A percentile compares a stretch with the other conserved stretches of the same genome.
These are phyloP conservation scores for Exocentrus adspersus DNA, from an alignment of 2,888 invertebrate genomes.

Conservation along the genomic window DNA sequence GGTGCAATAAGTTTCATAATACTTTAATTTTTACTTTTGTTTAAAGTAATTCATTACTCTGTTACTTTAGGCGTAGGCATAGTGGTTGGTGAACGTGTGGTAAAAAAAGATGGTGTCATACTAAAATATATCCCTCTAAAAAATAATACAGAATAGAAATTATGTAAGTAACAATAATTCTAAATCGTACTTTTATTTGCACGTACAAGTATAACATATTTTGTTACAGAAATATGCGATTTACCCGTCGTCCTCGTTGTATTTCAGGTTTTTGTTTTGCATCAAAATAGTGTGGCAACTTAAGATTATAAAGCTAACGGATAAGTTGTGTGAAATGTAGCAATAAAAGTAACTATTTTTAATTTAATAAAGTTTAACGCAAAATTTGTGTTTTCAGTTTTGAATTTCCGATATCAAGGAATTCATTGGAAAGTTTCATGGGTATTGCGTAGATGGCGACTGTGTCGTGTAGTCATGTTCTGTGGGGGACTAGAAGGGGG, in stretches of 20 bases:
- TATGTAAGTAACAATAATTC: constrained; percentile 25
- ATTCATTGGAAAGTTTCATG: no score
- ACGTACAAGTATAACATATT: constrained; percentile 27
- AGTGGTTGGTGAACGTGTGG: constrained; percentile 28
- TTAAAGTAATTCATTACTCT: constrained; percentile 7
- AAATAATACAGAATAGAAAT: constrained; percentile 26
- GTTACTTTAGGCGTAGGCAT: neutral
- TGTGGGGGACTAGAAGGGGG: no score
- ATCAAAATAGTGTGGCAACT: constrained; percentile 29
- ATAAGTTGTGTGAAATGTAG: constrained; percentile 46
- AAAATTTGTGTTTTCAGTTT: no score
- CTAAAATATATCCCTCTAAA: constrained; percentile 26
- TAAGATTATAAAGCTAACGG: constrained; percentile 34
- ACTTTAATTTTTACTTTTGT: neutral
- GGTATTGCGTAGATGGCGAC: no score
- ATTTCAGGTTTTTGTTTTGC: constrained; percentile 31
- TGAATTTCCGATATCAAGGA: no score
- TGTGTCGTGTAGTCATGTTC: no score
- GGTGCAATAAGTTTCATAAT: no score
- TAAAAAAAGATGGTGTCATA: constrained; percentile 24
- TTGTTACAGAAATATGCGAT: constrained; percentile 37
- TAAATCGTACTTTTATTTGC: constrained; percentile 12
- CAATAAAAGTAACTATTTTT: constrained; percentile 45
- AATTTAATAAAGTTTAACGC: constrained; percentile 43
- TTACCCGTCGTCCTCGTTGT: constrained; percentile 23